Percentiles rank a stretch among this genome's conserved stretches.
phyloP scores from a whole-genome alignment of 1,140 invertebrate species.

The Solenopsis fugax region DNA sequence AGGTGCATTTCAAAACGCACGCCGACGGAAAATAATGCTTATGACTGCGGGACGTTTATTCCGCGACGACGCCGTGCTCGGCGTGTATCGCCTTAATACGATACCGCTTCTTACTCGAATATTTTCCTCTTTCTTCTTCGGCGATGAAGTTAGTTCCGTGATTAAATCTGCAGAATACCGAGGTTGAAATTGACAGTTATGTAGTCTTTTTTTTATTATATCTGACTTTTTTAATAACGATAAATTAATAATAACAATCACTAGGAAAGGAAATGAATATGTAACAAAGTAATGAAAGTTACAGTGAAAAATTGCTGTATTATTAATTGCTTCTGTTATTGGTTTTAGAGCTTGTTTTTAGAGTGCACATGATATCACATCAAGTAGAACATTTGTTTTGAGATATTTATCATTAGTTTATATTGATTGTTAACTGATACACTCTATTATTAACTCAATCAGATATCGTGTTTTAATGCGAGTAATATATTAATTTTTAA shows the following conservation, averaged over 20 bases:
- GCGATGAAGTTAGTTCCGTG: background rate
- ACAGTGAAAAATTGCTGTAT: background rate
- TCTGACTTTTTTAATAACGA: background rate
- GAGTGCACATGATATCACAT: background rate
- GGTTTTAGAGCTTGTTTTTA: background rate
- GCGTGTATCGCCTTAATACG: slow-evolving; percentile 28
- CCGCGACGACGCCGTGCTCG: background rate
- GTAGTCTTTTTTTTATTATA: background rate
- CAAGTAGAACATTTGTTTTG: slow-evolving; percentile 2
- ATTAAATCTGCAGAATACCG: slow-evolving; percentile 13
- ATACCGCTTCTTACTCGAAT: slow-evolving; percentile 32
- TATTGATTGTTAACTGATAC: slow-evolving; percentile 35
- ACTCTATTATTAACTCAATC: slow-evolving; percentile 32
- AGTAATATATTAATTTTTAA: slow-evolving; percentile 22
- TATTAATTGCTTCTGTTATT: background rate
- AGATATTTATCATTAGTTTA: background rate
- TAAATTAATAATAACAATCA: slow-evolving; percentile 4
- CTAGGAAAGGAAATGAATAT: background rate
- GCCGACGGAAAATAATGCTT: slow-evolving; percentile 42
- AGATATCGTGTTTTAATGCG: background rate
- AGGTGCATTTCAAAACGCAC: slow-evolving; percentile 48
- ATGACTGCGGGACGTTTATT: slow-evolving; percentile 55
- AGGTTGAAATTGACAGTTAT: slow-evolving; percentile 4
- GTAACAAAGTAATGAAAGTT: background rate
- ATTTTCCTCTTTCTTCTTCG: background rate